Base-by-base conservation (phyloP, 2,113 vertebrate genomes). In the Oxygymnocypris stewartii region DNA sequence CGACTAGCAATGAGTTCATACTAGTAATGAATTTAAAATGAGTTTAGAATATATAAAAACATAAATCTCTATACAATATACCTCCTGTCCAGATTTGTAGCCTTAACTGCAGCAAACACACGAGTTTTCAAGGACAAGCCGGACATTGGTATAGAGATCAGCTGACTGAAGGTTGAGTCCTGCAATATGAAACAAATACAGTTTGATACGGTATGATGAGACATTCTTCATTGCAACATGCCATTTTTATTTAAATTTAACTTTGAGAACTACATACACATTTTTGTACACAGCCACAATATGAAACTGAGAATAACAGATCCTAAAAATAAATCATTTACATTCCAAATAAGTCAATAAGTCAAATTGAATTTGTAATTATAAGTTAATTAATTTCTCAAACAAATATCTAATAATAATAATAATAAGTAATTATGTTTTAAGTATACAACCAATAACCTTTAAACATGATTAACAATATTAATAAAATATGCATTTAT, bases 51-150 rank as follows among this genome's bases (percentile, higher is more conserved):
- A 1, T 28, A 49, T 25, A 14, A 9, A 49, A 76, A 49, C 23
- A 28, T 28, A n/a, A 37, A 37, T 35, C 47, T 61, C 49, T 16
- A 8, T 67, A 28, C 5, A 6, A 16, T 11, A 54, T 80, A 99
- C 98, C 98, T 96, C 94, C 96, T 96, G 90, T 99, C 98, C 88
- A 99, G 93, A 90, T 99, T 98, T 85, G 97, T 98, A 83, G 98
- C 97, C 94, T 96, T 97, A 51, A 99, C 97, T 82, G 96, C 97
- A 89, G 98, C 98, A 93, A 97, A 99, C 85, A 99, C 97, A 95
- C 98, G 95, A 82, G 98, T 99, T 95, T 99, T 99, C 92, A 99
- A 95, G 93, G 97, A 95, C 86, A 99, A 92, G 77, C 98, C 98
- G 59, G 93, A 90, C 90, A 95, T 96, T 1, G 98, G 98, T 85